These are phyloP conservation scores for Lepus timidus DNA, from an alignment of 2,113 vertebrate genomes.

Conservation along the genomic window DNA sequence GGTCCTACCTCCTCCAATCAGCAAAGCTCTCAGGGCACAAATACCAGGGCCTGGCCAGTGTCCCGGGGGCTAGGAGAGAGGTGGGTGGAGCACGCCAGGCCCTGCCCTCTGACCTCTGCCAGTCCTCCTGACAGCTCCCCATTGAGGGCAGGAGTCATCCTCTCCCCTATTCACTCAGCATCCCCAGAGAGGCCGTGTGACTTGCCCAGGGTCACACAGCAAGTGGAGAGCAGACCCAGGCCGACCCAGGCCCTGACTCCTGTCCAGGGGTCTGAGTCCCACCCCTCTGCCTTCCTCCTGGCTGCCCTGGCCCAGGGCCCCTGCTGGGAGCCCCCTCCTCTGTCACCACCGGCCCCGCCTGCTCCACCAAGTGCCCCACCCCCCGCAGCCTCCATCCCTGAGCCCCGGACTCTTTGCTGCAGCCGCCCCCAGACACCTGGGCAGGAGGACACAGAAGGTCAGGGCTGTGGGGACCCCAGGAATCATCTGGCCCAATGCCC, in stretches of 20 bases:
- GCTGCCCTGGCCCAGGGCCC: neutral
- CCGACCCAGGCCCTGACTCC: neutral
- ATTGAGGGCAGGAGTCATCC: neutral
- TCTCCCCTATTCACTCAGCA: neutral
- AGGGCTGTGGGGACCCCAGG: neutral
- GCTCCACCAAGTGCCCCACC: rapidly evolving
- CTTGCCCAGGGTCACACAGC: neutral
- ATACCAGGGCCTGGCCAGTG: neutral
- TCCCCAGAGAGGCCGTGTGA: neutral
- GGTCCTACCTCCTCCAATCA: neutral
- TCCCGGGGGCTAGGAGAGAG: neutral
- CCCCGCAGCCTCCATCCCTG: neutral
- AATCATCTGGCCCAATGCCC: neutral
- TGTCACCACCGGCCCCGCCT: neutral
- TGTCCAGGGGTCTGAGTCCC: neutral
- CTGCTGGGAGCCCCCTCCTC: neutral
- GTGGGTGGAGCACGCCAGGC: neutral
- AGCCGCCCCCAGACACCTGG: neutral
- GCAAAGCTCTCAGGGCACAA: neutral
- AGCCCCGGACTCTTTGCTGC: neutral
- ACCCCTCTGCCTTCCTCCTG: neutral
- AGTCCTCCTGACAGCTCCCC: too few relatives aligned
- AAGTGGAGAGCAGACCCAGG: neutral
- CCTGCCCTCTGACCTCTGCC: neutral
- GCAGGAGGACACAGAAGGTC: neutral